Base-by-base conservation (phyloP, 1,140 invertebrate species). In the Archivesica marissinica region DNA sequence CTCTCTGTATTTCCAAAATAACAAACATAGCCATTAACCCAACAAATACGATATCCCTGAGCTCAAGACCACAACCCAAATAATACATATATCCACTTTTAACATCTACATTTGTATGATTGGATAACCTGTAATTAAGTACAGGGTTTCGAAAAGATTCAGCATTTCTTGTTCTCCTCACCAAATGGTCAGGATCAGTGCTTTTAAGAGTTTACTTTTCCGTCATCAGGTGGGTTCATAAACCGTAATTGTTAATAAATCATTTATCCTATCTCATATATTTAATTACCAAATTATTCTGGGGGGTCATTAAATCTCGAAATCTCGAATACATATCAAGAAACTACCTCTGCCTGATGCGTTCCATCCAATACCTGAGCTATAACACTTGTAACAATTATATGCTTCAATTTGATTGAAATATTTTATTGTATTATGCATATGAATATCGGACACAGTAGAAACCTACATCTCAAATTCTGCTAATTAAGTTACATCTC, bases 111-210 rank as follows among this genome's bases (percentile, higher is more conserved):
- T 64, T 64, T 1, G 38, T 64, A 64, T 64, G 9, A 3, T 1
- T 4, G 13, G 13, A 64, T 64, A 1, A 33, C 59, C 38, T 1
- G 33, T 64, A 64, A 64, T n/a, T n/a, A n/a, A 64, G 33, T 33
- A 35, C 59, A 35, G 59, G 59, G 38, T 35, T 64, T 20, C 20
- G 30, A n/a, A n/a, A n/a, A n/a, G n/a, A n/a, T n/a, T n/a, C n/a
- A n/a, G n/a, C n/a, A n/a, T 33, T n/a, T 64, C 38, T 33, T 35
- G 20, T 35, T 64, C 38, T 35, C 59, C 30, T 64, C 11, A 64
- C 59, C 59, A 64, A 64, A 64, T 64, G 59, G 59, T 64, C 59
- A n/a, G 23, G 59, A n/a, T 64, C 59, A 64, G 7, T 7, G 59
- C 4, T 15, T n/a, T 33, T 64, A 6, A 15, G 7, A 35, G 59